phyloP scores from a whole-genome alignment of 2,113 vertebrate genomes.

The Amphiprion ocellaris region DNA sequence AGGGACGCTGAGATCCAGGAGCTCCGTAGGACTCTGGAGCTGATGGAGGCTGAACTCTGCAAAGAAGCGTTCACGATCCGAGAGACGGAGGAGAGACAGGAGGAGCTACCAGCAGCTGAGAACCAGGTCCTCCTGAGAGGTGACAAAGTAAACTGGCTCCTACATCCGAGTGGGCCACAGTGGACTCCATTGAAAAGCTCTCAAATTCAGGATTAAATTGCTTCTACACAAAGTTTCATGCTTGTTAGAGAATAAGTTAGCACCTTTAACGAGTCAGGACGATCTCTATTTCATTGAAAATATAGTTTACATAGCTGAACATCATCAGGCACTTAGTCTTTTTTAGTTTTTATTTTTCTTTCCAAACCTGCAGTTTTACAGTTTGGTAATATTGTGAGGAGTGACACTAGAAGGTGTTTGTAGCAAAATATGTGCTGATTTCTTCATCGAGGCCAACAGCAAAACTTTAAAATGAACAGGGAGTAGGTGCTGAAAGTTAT shows the following conservation, averaged over 20 bases:
- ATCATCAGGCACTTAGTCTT: no score
- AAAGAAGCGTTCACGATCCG: slow-evolving; percentile 29
- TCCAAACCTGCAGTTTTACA: no score
- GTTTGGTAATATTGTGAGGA: no score
- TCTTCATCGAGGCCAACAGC: no score
- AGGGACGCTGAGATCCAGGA: slow-evolving; percentile 74
- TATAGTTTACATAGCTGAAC: no score
- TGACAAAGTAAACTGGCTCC: slow-evolving; percentile 1
- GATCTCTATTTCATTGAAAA: not conserved
- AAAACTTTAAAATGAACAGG: no score
- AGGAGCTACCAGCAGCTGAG: not conserved
- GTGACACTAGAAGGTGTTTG: no score
- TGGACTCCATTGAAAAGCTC: not conserved
- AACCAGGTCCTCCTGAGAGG: slow-evolving; percentile 2
- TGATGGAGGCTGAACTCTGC: slow-evolving; percentile 58
- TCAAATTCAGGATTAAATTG: not conserved
- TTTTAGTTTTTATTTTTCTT: no score
- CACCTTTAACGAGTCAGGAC: fast-evolving
- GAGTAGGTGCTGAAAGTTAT: no score
- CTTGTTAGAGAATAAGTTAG: fast-evolving
- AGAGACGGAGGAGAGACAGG: not conserved
- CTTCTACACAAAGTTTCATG: no score
- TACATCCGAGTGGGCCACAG: not conserved
- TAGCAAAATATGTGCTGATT: no score
- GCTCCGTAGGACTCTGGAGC: slow-evolving; percentile 65